Evolutionary conservation across 2,888 invertebrate species (phyloP), one percentile per base, ranked within the genome.

Genomic region (Brenthis hecate): DNA sequence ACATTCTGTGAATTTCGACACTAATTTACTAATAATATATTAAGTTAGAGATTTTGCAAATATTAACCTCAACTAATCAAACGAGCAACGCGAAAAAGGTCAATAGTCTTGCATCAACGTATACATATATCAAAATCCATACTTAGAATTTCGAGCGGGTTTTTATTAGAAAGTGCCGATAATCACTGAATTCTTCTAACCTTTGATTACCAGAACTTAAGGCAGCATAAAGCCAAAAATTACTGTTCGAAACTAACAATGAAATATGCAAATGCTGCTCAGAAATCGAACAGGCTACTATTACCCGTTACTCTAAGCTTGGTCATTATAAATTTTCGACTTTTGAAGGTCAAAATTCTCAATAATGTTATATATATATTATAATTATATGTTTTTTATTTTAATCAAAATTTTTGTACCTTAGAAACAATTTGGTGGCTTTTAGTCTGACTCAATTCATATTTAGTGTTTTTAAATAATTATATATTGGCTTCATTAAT

Each of bases 261-360:
- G 89, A 91, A 81, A 78, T 87, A 92, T 92, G 92, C 89, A 85
- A 92, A 92, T 92, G 56, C 65, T 70, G 71, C 69, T 73, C 77
- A 79, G 56, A 82, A 81, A 77, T 80, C 83, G 80, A 85, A 83
- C 81, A 77, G 78, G 75, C 79, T 84, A 80, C 81, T 77, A 87
- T 89, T 88, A 82, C 77, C 75, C 80, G 86, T 85, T 85, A 85
- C 82, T 79, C 77, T 80, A 43, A 43, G 36, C 36, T 58, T 77
- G 73, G 60, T 84, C 84, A 87, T 86, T 88, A 87, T 85, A 83
- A 80, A 80, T 79, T 83, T 85, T 84, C 77, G 66, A 72, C 73
- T 80, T 80, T 75, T 73, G 75, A 75, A 76, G 78, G 77, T 76
- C 69, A 68, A 53, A n/a, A 23, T 62, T 19, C 19, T 43, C 19